Conservation (phyloP, 2,888 invertebrate genomes). For the Neuroscelio doddi region DNA sequence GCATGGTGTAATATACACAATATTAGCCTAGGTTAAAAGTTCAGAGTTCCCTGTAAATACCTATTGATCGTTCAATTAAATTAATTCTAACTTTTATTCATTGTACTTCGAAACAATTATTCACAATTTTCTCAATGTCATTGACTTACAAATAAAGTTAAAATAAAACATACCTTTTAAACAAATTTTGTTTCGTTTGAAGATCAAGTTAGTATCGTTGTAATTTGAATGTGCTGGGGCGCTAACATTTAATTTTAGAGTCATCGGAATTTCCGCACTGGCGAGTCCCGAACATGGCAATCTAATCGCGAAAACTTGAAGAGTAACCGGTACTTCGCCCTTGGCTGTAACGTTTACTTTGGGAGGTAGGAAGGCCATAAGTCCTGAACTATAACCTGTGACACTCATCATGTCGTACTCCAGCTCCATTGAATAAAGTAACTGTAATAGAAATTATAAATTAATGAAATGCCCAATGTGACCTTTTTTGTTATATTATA, state of each 20-base stretch:
- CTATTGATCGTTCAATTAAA: no score
- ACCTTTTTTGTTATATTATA: no score
- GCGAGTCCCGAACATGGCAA: constrained; percentile 88
- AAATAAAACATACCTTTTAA: constrained; percentile 87
- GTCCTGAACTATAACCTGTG: constrained; percentile 58
- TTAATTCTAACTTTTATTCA: no score
- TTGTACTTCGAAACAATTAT: no score
- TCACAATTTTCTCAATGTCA: no score
- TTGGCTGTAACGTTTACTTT: constrained; percentile 87
- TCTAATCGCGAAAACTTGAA: constrained; percentile 84
- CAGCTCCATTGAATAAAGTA: constrained; percentile 84
- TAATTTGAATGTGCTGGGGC: constrained; percentile 80
- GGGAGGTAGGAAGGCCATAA: constrained; percentile 81
- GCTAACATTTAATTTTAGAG: constrained; percentile 86
- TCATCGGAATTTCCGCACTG: constrained; percentile 87
- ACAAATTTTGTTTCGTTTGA: constrained; percentile 91
- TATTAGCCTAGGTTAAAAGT: no score
- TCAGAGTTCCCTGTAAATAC: no score
- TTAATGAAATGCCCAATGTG: no score
- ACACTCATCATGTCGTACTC: constrained; percentile 80
- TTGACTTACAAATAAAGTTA: no score
- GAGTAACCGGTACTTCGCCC: constrained; percentile 84
- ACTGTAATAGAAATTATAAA: constrained; percentile 72
- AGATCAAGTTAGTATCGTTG: constrained; percentile 82
- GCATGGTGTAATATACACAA: no score